phyloP scores from a whole-genome alignment of 2,113 vertebrate species.

The Oxyura jamaicensis region DNA sequence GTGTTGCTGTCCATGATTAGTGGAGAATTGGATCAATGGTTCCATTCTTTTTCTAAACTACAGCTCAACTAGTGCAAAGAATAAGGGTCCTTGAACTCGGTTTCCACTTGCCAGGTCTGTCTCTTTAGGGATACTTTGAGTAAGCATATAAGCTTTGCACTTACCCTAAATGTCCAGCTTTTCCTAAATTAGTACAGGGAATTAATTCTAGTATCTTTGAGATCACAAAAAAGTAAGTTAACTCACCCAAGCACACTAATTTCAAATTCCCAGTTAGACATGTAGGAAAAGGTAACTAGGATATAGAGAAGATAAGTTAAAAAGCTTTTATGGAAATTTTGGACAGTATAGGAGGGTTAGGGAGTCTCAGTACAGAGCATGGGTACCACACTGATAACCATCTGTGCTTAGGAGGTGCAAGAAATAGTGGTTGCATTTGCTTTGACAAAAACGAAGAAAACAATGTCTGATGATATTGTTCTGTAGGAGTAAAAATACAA shows the following conservation, averaged over 20 bases:
- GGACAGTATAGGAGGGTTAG: neutral
- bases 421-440: neutral
- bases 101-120: neutral
- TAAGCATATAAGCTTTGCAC: neutral
- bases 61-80: neutral
- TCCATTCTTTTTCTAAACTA: neutral
- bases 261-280: neutral
- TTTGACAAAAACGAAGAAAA: neutral
- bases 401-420: neutral
- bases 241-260: neutral
- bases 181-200: neutral
- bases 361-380: neutral
- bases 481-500: neutral
- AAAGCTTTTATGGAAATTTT: neutral
- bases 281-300: neutral
- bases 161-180: neutral
- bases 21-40: neutral
- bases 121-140: neutral
- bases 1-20: neutral
- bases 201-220: neutral
- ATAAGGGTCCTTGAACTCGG: neutral
- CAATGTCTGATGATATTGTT: neutral
- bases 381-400: neutral
- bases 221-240: neutral
- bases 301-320: neutral